Evolutionary conservation across 2,797 vertebrate genomes (phyloP), one percentile per base, ranked within the genome.

Genomic region (Gallinago stenura): DNA sequence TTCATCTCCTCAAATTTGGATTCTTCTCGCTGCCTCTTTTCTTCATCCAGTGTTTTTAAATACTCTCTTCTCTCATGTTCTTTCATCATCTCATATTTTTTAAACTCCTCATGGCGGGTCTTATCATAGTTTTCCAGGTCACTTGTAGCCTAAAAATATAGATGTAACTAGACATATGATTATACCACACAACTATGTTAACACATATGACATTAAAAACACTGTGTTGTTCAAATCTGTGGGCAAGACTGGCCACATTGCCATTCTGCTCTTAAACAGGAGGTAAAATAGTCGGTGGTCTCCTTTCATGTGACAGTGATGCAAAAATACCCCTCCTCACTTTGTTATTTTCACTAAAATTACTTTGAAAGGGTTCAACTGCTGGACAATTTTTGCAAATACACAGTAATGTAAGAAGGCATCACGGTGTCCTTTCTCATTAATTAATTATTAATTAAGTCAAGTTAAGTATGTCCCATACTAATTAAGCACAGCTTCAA

Each of bases 71-170:
- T 98, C 91, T 99, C 99, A 0, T 99, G 99, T 91, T 99, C 99
- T 96, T 99, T 99, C 98, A 98, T 98, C 99, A 99, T 99, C 95
- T 99, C 99, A 1, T 99, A 99, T 83, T 93, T 98, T 97, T 99
- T 99, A 96, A 99, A 99, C 94, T 99, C 99, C 86, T 99, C 99
- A 25, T 99, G 99, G 22, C 98, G 98, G 54, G 99, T 98, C 95
- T 99, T 99, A 97, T 99, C 99, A 54, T 98, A 99, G 92, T 99
- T 99, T 97, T 99, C 99, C 97, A 99, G 97, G 95, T 99, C 99
- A 61, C 97, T 98, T 56, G 99, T 99, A 51, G 99, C 99, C 99
- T 99, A 81, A 65, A 94, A 92, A 82, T 41, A 94, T 0, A 39
- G 26, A 76, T 35, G 69, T 20, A 53, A 35, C 58, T 39, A 86